Conservation (phyloP, 2,797 vertebrate species). For the Kryptopterus vitreolus region DNA sequence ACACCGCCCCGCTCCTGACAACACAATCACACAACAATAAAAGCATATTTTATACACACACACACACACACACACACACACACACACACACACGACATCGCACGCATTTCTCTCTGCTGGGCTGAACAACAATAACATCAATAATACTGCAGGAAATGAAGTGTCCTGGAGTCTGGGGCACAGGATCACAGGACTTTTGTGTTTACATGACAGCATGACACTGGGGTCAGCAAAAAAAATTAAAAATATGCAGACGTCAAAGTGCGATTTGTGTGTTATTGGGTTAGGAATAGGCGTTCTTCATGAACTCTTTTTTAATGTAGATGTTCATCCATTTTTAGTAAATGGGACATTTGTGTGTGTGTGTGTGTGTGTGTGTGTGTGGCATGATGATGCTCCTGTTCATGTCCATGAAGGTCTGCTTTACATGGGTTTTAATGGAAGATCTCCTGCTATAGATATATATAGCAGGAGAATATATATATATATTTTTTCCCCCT, state of each 20-base stretch:
- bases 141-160: conserved; percentile 78
- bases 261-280: conserved; percentile 46
- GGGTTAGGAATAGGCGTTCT: conserved; percentile 25
- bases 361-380: not conserved
- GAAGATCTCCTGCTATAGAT: no score
- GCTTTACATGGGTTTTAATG: no score
- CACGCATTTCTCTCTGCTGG: conserved; percentile 57
- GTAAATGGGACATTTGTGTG: not conserved
- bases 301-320: conserved; percentile 6
- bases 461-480: no score
- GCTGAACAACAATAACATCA: conserved; percentile 75
- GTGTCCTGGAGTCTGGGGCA: conserved; percentile 63
- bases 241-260: conserved; percentile 11
- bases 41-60: conserved; percentile 46
- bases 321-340: not conserved
- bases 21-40: conserved; percentile 73
- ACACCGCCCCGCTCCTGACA: conserved; percentile 67
- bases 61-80: conserved; percentile 40
- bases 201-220: conserved; percentile 46
- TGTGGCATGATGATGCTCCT: no score
- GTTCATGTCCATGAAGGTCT: no score
- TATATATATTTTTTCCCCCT: no score
- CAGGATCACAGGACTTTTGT: conserved; percentile 56
- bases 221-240: conserved; percentile 27
- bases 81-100: conserved; percentile 41